A percentile compares a stretch with the other conserved stretches of the same genome.
These are phyloP conservation scores for Oscarella lobularis DNA, from an alignment of 37 sponge, comb jelly and placozoan genomes.

Conservation along the genomic window DNA sequence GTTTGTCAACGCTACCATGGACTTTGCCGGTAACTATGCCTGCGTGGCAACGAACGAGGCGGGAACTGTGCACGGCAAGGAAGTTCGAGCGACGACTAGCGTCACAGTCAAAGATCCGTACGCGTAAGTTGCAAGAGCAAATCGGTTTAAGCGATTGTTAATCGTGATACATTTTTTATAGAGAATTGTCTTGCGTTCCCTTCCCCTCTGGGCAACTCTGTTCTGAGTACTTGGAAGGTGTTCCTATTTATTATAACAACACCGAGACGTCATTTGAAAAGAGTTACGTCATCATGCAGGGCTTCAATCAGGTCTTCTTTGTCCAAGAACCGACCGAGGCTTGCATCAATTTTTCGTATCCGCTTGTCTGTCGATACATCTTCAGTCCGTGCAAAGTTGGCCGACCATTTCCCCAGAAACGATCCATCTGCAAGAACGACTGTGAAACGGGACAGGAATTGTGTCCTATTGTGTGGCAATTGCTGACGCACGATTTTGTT, in stretches of 20 bases:
- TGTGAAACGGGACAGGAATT: constrained; percentile 24
- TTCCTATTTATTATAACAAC: neutral
- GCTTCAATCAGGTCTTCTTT: neutral
- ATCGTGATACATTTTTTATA: too few relatives aligned
- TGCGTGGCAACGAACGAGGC: too few relatives aligned
- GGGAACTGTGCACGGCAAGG: too few relatives aligned
- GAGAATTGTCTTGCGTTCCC: too few relatives aligned
- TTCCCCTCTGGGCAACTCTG: too few relatives aligned
- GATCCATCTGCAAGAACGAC: constrained; percentile 33
- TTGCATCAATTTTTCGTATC: constrained; percentile 3
- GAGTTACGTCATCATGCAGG: neutral
- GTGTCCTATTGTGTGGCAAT: constrained; percentile 28
- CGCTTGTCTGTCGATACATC: constrained; percentile 44
- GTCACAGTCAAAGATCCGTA: too few relatives aligned
- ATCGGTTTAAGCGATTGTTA: too few relatives aligned
- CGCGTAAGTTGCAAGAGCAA: too few relatives aligned
- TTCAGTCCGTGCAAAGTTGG: constrained; percentile 59
- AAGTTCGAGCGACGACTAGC: too few relatives aligned
- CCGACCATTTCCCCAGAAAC: constrained; percentile 18
- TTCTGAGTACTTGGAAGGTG: too few relatives aligned
- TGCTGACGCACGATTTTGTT: neutral
- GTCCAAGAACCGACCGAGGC: neutral
- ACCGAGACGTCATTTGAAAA: neutral
- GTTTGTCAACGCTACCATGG: too few relatives aligned
- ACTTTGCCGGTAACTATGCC: too few relatives aligned